Conservation (phyloP, 2,797 vertebrate species). For the Gila robusta region DNA sequence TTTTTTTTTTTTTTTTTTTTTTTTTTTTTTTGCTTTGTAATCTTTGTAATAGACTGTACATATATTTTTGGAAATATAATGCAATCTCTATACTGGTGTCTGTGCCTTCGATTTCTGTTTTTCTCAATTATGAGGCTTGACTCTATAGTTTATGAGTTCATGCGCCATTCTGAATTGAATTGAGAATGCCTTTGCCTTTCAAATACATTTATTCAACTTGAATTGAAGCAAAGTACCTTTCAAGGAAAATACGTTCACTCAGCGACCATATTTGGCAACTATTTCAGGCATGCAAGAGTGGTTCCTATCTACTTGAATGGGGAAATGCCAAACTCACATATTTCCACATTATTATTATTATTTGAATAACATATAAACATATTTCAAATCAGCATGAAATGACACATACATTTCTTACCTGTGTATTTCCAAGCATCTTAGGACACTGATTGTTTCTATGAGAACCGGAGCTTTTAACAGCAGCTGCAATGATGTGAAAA, state of each 20-base stretch:
- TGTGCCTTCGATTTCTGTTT: slow-evolving; percentile 61
- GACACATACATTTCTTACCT: not conserved
- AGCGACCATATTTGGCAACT: not conserved
- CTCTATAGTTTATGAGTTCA: not conserved
- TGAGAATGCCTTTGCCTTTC: not conserved
- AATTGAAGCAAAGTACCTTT: not conserved
- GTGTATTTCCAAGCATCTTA: not conserved
- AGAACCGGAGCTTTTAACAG: not conserved
- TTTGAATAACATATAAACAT: not conserved
- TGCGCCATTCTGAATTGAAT: not conserved
- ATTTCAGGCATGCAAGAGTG: not conserved
- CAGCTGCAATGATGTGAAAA: not conserved
- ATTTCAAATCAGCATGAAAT: not conserved
- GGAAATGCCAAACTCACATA: not conserved
- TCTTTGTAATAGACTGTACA: slow-evolving; percentile 99
- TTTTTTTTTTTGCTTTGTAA: slow-evolving; percentile 93
- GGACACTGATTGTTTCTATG: not conserved
- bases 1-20: slow-evolving; percentile 91
- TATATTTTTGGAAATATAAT: slow-evolving; percentile 99
- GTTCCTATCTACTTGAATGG: not conserved
- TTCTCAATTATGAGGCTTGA: not conserved
- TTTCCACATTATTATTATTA: not conserved
- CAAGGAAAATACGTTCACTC: not conserved
- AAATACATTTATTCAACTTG: not conserved
- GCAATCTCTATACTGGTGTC: slow-evolving; percentile 87